Percentiles rank a stretch among this genome's conserved stretches.
Evolutionary conservation across 2,113 vertebrate species (phyloP).

Genomic region (Tachysurus vachellii): DNA sequence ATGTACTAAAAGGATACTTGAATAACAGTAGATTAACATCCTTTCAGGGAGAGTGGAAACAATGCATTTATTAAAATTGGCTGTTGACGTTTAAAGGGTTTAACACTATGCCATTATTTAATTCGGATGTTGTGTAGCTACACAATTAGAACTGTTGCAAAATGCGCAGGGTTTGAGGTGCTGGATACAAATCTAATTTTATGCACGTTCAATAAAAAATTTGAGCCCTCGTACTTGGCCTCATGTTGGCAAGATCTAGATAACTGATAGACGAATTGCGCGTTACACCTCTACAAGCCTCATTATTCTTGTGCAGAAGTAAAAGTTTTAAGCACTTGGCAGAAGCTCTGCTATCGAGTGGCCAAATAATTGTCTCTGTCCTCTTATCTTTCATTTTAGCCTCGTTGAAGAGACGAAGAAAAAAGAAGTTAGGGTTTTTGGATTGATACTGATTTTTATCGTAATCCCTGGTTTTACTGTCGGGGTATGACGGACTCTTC

Average conservation of each 20-base stretch:
- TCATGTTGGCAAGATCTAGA: constrained; percentile 25
- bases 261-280: constrained; percentile 12
- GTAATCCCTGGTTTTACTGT: constrained; percentile 39
- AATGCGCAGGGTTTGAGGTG: not conserved
- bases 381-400: constrained; percentile 46
- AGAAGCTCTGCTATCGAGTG: constrained; percentile 21
- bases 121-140: not conserved
- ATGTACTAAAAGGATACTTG: not conserved
- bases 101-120: not conserved
- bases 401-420: constrained; percentile 39
- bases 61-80: not conserved
- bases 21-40: not conserved
- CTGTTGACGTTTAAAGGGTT: not conserved
- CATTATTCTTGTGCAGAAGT: constrained; percentile 21
- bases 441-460: constrained; percentile 46
- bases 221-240: not conserved
- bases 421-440: constrained; percentile 31
- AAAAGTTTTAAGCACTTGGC: constrained; percentile 40
- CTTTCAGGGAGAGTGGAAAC: not conserved
- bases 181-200: not conserved
- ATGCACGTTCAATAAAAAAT: not conserved
- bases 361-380: constrained; percentile 31
- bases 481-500: not conserved
- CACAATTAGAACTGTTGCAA: too few species aligned
- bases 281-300: not conserved